Base-by-base conservation (phyloP, 2,888 invertebrate genomes). In the Xestia ashworthii region DNA sequence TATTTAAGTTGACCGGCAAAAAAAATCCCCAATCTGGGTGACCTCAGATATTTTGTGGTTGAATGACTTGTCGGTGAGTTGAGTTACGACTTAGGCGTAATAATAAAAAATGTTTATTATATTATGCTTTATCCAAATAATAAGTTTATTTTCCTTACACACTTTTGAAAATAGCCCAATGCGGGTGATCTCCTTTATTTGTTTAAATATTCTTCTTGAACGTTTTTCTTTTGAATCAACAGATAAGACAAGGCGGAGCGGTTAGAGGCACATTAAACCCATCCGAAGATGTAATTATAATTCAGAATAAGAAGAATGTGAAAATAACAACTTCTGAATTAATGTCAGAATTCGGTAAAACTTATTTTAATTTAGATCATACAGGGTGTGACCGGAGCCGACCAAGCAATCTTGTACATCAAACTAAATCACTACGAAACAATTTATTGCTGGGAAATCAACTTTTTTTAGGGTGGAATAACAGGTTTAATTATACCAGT, bases 301-400 rank as follows among this genome's bases (percentile, higher is more conserved):
- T 94, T 79, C 89, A 91, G 55, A 94, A 93, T 71, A 91, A 86
- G 48, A 90, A 88, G 67, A 81, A 92, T 69, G 77, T 55, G 9
- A 87, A 91, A 62, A 78, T 91, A 53, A 80, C 79, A 64, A 78
- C 91, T 44, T 83, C 86, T 32, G 88, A 93, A 73, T 83, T 89
- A 76, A 75, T 88, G 67, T 74, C 86, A 65, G 87, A 88, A 86
- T 83, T 92, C 66, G 93, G 94, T 94, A 89, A 87, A 44, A 32
- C 5, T 32, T 76, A 19, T 72, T 55, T 48, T 9, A 44, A 53
- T 25, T 25, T 16, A n/a, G 55, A n/a, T 55, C 11, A n/a, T n/a
- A 19, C 6, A 50, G 6, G 6, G 50, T 50, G 5, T 55, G 12
- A 55, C n/a, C n/a, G 11, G 11, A n/a, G n/a, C 11, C 11, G 4